Conservation (phyloP, 1,140 invertebrate genomes). For the Batillaria attramentaria region DNA sequence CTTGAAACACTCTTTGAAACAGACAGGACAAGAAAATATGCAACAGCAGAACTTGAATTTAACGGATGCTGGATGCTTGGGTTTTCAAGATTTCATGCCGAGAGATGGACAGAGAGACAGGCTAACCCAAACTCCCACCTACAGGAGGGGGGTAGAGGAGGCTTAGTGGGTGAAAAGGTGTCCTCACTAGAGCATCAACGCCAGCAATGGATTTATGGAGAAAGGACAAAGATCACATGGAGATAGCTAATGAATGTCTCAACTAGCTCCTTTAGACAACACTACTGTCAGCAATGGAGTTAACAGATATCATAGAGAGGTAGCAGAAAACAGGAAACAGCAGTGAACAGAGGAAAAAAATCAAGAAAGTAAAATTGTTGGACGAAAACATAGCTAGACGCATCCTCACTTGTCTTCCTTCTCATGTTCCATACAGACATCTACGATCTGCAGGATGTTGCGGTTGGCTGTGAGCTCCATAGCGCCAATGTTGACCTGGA, state of each 20-base stretch:
- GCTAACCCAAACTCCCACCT: background rate
- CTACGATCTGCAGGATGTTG: conserved; percentile 96
- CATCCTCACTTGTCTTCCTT: conserved; percentile 63
- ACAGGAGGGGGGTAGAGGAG: background rate
- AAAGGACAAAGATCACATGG: background rate
- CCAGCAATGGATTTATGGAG: too few relatives aligned
- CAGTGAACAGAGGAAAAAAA: background rate
- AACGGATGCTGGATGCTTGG: background rate
- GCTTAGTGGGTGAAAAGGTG: background rate
- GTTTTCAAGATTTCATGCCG: background rate
- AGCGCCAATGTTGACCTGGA: conserved; percentile 96
- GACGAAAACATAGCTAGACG: background rate
- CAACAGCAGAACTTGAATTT: background rate
- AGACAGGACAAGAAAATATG: conserved; percentile 5
- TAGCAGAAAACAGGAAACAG: background rate
- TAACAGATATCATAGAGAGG: background rate
- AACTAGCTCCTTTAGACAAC: background rate
- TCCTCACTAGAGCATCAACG: background rate
- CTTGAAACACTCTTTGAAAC: conserved; percentile 81
- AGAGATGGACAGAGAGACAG: background rate
- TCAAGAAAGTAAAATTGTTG: background rate
- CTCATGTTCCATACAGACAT: conserved; percentile 84
- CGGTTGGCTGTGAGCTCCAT: conserved; percentile 94
- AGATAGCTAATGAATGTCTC: background rate
- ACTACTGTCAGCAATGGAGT: background rate